Conservation (phyloP, 2,113 vertebrate genomes). For the Gobio gobio region DNA sequence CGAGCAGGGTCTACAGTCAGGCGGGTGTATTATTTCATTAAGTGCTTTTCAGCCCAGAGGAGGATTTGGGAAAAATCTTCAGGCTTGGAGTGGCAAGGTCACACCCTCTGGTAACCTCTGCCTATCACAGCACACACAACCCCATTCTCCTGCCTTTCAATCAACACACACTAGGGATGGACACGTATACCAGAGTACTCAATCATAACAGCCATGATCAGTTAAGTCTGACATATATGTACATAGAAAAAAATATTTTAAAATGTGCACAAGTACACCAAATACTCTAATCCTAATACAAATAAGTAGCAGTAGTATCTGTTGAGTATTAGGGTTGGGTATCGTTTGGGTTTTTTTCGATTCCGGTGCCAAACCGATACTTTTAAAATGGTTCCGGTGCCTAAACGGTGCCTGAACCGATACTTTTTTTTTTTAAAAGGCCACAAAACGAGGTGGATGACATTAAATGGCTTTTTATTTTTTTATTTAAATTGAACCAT, state of each 20-base stretch:
- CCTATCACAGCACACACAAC: conserved; percentile 19
- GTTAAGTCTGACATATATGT: not conserved
- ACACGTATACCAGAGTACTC: not conserved
- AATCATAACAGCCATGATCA: not conserved
- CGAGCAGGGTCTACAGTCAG: conserved; percentile 65
- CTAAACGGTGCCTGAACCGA: no score
- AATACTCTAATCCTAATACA: not conserved
- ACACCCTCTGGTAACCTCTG: conserved; percentile 89
- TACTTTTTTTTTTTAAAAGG: no score
- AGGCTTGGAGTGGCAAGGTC: conserved; percentile 91
- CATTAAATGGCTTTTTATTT: no score
- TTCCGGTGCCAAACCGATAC: no score
- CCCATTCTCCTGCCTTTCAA: conserved; percentile 7
- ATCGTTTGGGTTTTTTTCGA: no score
- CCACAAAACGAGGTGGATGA: no score
- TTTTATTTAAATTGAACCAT: no score
- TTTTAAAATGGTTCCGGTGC: no score
- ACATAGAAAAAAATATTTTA: no score
- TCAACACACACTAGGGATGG: not conserved
- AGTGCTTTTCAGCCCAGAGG: conserved; percentile 84
- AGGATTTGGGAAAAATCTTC: conserved; percentile 87
- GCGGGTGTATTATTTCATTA: conserved; percentile 95
- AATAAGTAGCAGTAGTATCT: not conserved
- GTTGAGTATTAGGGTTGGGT: no score
- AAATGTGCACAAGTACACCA: not conserved